Conservation (phyloP, 2,888 invertebrate species). For the Salpingus planirostris region DNA sequence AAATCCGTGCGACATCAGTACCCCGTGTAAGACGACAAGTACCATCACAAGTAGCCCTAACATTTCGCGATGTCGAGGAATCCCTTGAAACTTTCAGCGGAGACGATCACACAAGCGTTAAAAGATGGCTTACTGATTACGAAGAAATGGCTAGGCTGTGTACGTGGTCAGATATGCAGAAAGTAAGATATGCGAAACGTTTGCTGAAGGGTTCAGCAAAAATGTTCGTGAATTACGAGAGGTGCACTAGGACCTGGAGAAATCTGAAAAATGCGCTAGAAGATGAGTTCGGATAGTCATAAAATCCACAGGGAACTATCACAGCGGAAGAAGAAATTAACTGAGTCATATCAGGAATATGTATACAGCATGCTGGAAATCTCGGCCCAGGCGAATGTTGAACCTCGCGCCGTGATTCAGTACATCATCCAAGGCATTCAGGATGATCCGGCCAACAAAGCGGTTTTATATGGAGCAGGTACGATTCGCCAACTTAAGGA, state of each 20-base stretch:
- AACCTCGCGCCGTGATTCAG: background rate
- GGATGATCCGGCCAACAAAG: background rate
- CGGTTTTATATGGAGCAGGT: background rate
- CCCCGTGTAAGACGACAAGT: background rate
- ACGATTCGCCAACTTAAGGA: background rate
- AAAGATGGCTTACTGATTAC: background rate
- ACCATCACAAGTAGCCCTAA: no score
- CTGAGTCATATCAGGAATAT: no score
- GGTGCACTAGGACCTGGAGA: background rate
- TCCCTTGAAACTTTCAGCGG: background rate
- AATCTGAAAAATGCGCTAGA: background rate
- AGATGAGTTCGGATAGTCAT: no score
- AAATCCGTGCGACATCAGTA: background rate
- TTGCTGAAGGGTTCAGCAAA: background rate
- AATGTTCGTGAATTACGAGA: background rate
- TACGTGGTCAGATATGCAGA: background rate
- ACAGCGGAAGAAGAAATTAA: no score
- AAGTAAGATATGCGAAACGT: no score
- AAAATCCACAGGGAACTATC: background rate
- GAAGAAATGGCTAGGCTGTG: constrained; percentile 1
- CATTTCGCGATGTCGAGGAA: constrained; percentile 1
- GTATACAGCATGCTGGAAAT: background rate
- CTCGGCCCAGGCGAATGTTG: background rate
- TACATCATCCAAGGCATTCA: background rate
- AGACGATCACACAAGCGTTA: background rate